These are phyloP conservation scores for Chaetops frenatus DNA, from an alignment of 2,113 vertebrate genomes.

Conservation along the genomic window DNA sequence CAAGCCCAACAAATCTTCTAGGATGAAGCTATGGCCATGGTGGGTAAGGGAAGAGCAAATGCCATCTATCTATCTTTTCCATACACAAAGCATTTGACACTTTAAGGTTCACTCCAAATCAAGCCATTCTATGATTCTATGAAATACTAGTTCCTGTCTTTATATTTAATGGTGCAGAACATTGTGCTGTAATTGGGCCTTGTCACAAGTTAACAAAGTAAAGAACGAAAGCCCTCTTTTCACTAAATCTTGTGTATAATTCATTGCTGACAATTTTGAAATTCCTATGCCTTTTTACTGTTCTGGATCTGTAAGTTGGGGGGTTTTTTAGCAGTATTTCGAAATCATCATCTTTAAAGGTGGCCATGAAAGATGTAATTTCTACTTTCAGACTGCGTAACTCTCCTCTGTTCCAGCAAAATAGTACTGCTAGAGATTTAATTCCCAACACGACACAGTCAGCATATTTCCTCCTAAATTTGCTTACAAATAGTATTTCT, in stretches of 20 bases:
- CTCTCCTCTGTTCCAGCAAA: neutral
- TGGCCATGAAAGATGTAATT: neutral
- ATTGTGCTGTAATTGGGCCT: neutral
- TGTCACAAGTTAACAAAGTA: neutral
- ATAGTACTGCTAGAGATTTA: neutral
- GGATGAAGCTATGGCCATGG: neutral
- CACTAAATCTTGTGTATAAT: neutral
- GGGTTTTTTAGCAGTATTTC: neutral
- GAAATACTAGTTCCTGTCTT: neutral
- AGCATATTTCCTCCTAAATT: conserved; percentile 21
- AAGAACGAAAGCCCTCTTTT: neutral
- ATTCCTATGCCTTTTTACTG: neutral
- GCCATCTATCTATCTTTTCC: neutral
- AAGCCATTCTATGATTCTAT: neutral
- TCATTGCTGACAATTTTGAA: neutral
- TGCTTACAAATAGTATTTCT: conserved; percentile 20
- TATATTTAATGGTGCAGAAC: neutral
- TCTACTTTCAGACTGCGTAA: neutral
- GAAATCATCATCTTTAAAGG: neutral
- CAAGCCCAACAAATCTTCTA: neutral
- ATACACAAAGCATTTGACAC: neutral
- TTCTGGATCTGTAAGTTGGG: neutral
- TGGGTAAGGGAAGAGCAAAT: neutral
- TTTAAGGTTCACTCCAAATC: neutral
- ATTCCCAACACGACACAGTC: neutral